phyloP scores from a whole-genome alignment of 2,888 invertebrate genomes.

The Steinernema scapterisci region DNA sequence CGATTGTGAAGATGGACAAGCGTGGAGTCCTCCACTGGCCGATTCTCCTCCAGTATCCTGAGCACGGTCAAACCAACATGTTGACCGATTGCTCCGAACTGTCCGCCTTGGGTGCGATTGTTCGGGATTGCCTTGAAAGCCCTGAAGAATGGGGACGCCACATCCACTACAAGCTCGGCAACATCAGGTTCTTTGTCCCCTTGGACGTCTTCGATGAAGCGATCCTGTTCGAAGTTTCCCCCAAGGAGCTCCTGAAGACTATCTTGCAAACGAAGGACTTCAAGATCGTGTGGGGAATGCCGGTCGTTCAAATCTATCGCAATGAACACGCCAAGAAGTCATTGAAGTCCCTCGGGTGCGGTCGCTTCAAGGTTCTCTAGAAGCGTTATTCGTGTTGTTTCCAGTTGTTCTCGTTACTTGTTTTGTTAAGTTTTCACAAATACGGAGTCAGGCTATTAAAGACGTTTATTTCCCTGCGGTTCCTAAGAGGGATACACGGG shows the following conservation, averaged over 20 bases:
- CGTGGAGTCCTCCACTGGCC: slow-evolving; percentile 69
- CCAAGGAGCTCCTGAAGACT: slow-evolving; percentile 18
- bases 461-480: too few relatives aligned
- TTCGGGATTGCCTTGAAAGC: slow-evolving; percentile 71
- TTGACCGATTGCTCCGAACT: slow-evolving; percentile 76
- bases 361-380: background rate
- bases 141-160: slow-evolving; percentile 76
- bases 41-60: slow-evolving; percentile 60
- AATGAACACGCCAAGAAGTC: slow-evolving; percentile 24
- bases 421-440: background rate
- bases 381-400: background rate
- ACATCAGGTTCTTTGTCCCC: slow-evolving; percentile 56
- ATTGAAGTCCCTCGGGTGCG: background rate
- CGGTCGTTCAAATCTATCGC: slow-evolving; percentile 53
- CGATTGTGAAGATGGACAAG: slow-evolving; percentile 69
- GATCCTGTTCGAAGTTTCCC: slow-evolving; percentile 37
- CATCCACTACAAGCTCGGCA: slow-evolving; percentile 72
- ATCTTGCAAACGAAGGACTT: slow-evolving; percentile 40
- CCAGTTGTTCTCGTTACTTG: background rate
- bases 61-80: slow-evolving; percentile 79
- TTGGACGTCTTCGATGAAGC: slow-evolving; percentile 44
- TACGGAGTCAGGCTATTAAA: too few relatives aligned
- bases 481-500: too few relatives aligned
- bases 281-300: slow-evolving; percentile 54
- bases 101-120: slow-evolving; percentile 71